Conservation (phyloP, 2,888 invertebrate genomes). For the Gerris lacustris region DNA sequence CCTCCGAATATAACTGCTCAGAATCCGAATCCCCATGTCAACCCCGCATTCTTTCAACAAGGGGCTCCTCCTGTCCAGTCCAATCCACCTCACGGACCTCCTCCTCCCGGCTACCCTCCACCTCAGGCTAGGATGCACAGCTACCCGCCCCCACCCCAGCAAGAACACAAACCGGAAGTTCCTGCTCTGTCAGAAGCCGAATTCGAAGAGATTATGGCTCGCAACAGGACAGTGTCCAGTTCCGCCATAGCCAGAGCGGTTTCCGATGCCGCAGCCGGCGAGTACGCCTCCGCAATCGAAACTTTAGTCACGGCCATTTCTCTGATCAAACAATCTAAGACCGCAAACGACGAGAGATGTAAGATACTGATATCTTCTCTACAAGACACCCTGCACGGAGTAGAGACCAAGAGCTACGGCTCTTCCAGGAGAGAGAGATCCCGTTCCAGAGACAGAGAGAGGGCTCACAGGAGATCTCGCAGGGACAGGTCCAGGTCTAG, state of each 20-base stretch:
- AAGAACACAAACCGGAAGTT: conserved; percentile 39
- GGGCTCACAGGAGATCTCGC: conserved; percentile 45
- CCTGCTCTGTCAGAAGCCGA: conserved; percentile 70
- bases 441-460: conserved; percentile 41
- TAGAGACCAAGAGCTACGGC: conserved; percentile 94
- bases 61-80: conserved; percentile 50
- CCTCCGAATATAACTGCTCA: conserved; percentile 41
- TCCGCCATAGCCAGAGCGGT: conserved; percentile 95
- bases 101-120: conserved; percentile 31
- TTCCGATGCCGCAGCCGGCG: conserved; percentile 89
- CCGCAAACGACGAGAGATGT: conserved; percentile 91
- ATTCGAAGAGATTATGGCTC: conserved; percentile 95
- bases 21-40: conserved; percentile 81
- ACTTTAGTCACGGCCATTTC: conserved; percentile 97
- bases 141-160: conserved; percentile 30
- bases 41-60: conserved; percentile 86
- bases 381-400: conserved; percentile 91
- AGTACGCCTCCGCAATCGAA: conserved; percentile 96
- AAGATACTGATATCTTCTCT: conserved; percentile 93
- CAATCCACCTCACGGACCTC: conserved; percentile 39
- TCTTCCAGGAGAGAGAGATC: conserved; percentile 52
- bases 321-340: conserved; percentile 93
- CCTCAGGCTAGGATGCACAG: conserved; percentile 22
- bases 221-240: conserved; percentile 93
- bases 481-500: conserved; percentile 42